These are phyloP conservation scores for Myotis findleyi DNA, from an alignment of 2,797 vertebrate genomes.

Conservation along the genomic window DNA sequence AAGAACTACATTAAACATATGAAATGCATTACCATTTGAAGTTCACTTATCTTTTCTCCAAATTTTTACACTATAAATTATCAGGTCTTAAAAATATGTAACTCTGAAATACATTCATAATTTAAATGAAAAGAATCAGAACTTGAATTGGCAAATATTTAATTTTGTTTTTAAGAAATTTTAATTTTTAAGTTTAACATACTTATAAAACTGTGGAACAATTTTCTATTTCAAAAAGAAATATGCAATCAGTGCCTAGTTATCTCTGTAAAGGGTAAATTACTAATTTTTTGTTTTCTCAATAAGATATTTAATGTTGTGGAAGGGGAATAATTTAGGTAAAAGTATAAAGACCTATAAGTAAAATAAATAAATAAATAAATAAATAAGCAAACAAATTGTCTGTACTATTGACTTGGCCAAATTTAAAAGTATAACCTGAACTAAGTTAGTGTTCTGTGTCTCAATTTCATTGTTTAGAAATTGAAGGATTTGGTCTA, in stretches of 20 bases:
- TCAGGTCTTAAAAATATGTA: conserved; percentile 84
- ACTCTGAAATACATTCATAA: conserved; percentile 82
- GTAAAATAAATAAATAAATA: neutral
- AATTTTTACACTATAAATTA: conserved; percentile 79
- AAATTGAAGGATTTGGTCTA: conserved; percentile 64
- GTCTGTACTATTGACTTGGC: neutral
- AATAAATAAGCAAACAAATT: neutral
- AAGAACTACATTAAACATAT: conserved; percentile 75
- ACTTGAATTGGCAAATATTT: conserved; percentile 83
- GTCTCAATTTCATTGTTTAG: conserved; percentile 50
- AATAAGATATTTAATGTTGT: neutral
- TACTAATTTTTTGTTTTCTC: conserved; percentile 2
- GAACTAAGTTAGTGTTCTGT: neutral
- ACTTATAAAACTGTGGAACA: conserved; percentile 78
- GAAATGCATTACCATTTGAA: conserved; percentile 77
- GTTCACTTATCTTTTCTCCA: conserved; percentile 64
- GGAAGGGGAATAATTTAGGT: neutral
- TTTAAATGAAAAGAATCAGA: conserved; percentile 87
- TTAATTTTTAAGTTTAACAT: conserved; percentile 84
- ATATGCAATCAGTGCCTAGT: conserved; percentile 34
- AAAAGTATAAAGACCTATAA: neutral
- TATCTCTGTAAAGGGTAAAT: conserved; percentile 12
- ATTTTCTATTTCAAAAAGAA: conserved; percentile 69
- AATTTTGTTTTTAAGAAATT: conserved; percentile 85
- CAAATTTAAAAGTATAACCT: neutral